Percentiles rank a stretch among this genome's conserved stretches.
Conservation (phyloP, 2,113 vertebrate genomes). For the Euleptes europaea region DNA sequence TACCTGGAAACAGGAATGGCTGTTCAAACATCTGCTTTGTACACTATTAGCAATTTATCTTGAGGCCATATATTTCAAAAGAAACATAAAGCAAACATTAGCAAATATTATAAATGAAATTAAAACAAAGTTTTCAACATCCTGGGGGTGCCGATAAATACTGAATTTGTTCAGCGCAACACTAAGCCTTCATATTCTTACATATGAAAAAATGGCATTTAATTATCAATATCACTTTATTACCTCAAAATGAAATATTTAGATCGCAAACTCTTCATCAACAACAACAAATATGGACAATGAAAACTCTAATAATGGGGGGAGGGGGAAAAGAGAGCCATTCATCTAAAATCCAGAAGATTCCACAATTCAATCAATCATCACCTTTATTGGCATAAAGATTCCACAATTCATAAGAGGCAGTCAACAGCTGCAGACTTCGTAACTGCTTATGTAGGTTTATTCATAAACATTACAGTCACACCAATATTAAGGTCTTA, state of each 20-base stretch:
- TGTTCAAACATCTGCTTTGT: slow-evolving; percentile 47
- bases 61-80: slow-evolving; percentile 34
- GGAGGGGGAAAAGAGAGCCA: not conserved
- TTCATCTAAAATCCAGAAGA: not conserved
- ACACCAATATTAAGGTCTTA: not conserved
- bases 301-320: not conserved
- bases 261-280: not conserved
- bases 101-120: slow-evolving; percentile 52
- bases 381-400: too few species aligned
- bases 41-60: slow-evolving; percentile 23
- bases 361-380: not conserved
- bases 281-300: not conserved
- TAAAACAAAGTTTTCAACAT: slow-evolving; percentile 32
- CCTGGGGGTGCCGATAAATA: slow-evolving; percentile 7
- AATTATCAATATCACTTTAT: not conserved
- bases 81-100: slow-evolving; percentile 28
- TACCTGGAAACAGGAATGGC: slow-evolving; percentile 26
- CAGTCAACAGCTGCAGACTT: not conserved
- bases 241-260: not conserved
- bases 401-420: not conserved
- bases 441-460: not conserved
- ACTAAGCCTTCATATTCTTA: slow-evolving; percentile 4
- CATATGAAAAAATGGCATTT: not conserved
- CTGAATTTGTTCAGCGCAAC: not conserved
- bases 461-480: not conserved